Evolutionary conservation across 2,888 invertebrate genomes (phyloP).

Genomic region (Eulithis testata): DNA sequence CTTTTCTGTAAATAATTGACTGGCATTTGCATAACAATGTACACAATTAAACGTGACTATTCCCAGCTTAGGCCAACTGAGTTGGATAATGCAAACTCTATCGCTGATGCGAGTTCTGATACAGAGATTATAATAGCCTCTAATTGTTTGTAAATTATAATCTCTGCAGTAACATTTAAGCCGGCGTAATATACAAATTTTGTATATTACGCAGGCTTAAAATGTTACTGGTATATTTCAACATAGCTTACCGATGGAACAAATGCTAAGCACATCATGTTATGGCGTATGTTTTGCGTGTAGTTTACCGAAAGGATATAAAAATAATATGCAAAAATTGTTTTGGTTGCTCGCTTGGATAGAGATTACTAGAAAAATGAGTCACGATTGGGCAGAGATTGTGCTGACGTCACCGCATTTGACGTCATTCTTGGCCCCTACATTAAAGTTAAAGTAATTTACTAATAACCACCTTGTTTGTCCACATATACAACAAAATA

Average conservation of each 20-base stretch:
- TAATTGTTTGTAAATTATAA: slow-evolving; percentile 32
- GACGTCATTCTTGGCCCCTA: slow-evolving; percentile 45
- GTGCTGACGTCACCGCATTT: slow-evolving; percentile 49
- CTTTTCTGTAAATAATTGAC: slow-evolving; percentile 5
- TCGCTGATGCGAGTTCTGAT: slow-evolving; percentile 28
- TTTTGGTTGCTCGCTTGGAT: background rate
- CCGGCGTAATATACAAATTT: too few relatives aligned
- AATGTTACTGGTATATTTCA: background rate
- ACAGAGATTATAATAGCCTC: slow-evolving; percentile 16
- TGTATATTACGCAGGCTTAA: slow-evolving; percentile 12
- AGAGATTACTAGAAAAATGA: slow-evolving; percentile 38
- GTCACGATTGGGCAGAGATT: slow-evolving; percentile 46
- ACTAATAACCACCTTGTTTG: slow-evolving; percentile 13
- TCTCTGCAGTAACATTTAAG: too few relatives aligned
- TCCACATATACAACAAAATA: background rate
- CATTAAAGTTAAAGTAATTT: slow-evolving; percentile 29
- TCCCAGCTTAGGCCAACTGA: slow-evolving; percentile 14
- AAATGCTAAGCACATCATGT: too few relatives aligned
- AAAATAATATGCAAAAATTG: background rate
- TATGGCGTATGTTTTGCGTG: too few relatives aligned
- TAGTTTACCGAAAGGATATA: too few relatives aligned
- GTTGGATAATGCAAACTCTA: slow-evolving; percentile 21
- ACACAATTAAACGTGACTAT: slow-evolving; percentile 37
- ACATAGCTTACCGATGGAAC: background rate
- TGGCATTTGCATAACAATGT: slow-evolving; percentile 24